A percentile compares a stretch with the other conserved stretches of the same genome.
These are phyloP conservation scores for Scomber scombrus DNA, from an alignment of 2,113 vertebrate species.

Conservation along the genomic window DNA sequence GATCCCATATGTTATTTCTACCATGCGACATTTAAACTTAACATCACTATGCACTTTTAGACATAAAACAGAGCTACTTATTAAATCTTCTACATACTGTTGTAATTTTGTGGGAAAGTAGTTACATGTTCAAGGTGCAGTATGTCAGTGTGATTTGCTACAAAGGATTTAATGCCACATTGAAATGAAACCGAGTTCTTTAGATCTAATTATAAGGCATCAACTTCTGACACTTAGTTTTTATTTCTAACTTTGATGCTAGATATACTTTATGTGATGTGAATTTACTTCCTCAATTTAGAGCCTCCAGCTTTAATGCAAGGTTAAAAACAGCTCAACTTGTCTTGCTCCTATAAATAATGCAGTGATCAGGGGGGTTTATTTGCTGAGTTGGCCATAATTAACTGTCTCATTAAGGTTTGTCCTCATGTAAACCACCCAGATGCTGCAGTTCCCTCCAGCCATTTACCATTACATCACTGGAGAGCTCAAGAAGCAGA, in stretches of 20 bases:
- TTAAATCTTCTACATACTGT: background rate
- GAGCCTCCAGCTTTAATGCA: slow-evolving; percentile 1
- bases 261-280: slow-evolving; percentile 3
- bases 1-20: background rate
- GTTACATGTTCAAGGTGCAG: background rate
- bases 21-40: too few species aligned
- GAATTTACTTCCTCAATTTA: background rate
- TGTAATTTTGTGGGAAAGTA: background rate
- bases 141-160: background rate
- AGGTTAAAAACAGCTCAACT: slow-evolving; percentile 26
- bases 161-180: slow-evolving; percentile 5
- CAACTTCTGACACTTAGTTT: slow-evolving; percentile 4
- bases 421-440: slow-evolving; percentile 10
- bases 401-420: background rate
- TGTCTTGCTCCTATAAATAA: slow-evolving; percentile 14
- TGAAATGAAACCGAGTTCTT: slow-evolving; percentile 19
- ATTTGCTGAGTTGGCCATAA: slow-evolving; percentile 10
- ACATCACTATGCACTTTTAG: background rate
- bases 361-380: slow-evolving; percentile 2
- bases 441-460: slow-evolving; percentile 93
- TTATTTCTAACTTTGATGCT: background rate
- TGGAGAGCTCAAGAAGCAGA: slow-evolving; percentile 85
- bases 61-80: background rate
- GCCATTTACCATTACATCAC: slow-evolving; percentile 90
- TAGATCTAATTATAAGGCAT: slow-evolving; percentile 8